phyloP scores from a whole-genome alignment of 2,888 invertebrate genomes.

The Meta bourneti region DNA sequence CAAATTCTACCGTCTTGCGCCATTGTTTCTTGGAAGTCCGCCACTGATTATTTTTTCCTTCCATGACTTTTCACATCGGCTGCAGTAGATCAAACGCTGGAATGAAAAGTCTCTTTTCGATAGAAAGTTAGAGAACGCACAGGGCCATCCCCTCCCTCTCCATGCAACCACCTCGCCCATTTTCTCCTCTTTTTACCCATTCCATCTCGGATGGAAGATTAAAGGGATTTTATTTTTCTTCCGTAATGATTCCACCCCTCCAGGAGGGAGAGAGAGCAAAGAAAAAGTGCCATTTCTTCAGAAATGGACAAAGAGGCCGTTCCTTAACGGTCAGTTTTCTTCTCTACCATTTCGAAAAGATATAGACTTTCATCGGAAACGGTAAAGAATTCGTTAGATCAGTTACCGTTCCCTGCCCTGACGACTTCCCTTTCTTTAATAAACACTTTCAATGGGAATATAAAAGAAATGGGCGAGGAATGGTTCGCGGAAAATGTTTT shows the following conservation, averaged over 20 bases:
- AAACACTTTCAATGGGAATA: not conserved
- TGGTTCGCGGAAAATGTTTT: not conserved
- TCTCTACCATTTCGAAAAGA: conserved; percentile 45
- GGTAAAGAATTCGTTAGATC: conserved; percentile 53
- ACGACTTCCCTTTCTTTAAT: not conserved
- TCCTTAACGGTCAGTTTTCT: conserved; percentile 74
- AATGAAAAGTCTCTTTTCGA: conserved; percentile 76
- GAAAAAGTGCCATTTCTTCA: conserved; percentile 42
- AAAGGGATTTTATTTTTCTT: conserved; percentile 74
- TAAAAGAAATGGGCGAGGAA: not conserved
- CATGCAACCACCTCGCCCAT: not conserved
- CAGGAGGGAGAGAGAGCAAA: conserved; percentile 28
- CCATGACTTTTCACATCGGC: conserved; percentile 63
- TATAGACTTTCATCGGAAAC: conserved; percentile 38
- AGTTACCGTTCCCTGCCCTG: conserved; percentile 32
- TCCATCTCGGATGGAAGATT: conserved; percentile 69
- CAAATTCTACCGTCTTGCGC: not conserved
- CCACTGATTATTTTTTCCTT: conserved; percentile 54
- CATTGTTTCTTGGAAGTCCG: conserved; percentile 7
- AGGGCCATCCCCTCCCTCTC: conserved; percentile 17
- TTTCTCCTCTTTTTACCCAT: conserved; percentile 63
- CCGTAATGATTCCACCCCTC: conserved; percentile 65
- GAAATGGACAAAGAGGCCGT: conserved; percentile 66
- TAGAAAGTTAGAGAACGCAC: conserved; percentile 71
- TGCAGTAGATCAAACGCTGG: conserved; percentile 71